Base-by-base conservation (phyloP, 1,140 invertebrate genomes). In the Megathymus violae region DNA sequence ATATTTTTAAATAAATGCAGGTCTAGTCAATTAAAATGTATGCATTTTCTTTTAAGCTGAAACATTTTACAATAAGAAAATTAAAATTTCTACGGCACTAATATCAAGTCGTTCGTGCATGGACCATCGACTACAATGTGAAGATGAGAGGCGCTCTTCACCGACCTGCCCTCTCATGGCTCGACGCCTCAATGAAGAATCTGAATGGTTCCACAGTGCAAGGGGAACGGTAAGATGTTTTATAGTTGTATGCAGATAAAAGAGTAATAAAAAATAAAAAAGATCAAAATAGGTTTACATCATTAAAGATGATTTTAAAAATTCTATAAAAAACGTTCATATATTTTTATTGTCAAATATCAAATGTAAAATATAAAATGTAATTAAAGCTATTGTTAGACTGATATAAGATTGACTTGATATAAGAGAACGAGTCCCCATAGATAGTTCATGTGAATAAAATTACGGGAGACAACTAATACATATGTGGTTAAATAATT, bases 151-250 rank as follows among this genome's bases (percentile, higher is more conserved):
- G 1, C 1, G 36, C 36, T 36, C 52, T 54, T 19, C 50, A 52
- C 11, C 47, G 9, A 50, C 19, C 48, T 16, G 17, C 47, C 47
- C 51, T 43, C 52, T 56, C 40, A 9, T 56, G 25, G 43, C 27
- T 14, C 52, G 40, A 56, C 52, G 52, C 52, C 52, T 56, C 52
- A 19, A 56, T 56, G 34, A 22, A 56, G 44, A 44, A 56, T 17
- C 52, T 56, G 25, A 56, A 40, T 56, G 52, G 40, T 31, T 44
- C 7, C 38, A 54, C 40, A 54, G 36, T 54, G 14, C 7, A 56
- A 27, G 13, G 14, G n/a, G 9, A 56, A 56, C 9, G 13, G 19
- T 44, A 41, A 10, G 51, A 54, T 51, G n/a, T 9, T 9, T 31
- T 31, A 43, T 7, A 41, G 14, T 43, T 43, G 15, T 5, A 31